Evolutionary conservation across 2,797 vertebrate species (phyloP).

Genomic region (Pangasius djambal): DNA sequence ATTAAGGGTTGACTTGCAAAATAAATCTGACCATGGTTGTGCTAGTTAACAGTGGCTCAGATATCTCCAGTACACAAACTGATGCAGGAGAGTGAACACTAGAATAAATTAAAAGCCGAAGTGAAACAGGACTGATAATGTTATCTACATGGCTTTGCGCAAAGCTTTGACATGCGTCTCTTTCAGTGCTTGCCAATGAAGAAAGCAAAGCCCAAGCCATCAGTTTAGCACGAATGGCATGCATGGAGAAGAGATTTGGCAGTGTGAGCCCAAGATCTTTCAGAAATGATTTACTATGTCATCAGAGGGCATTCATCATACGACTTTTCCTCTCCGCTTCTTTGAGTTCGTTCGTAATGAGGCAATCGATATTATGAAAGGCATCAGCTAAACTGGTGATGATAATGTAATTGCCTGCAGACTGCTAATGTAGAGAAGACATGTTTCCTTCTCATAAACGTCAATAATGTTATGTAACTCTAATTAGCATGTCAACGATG

Average conservation of each 20-base stretch:
- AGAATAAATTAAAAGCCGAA: background rate
- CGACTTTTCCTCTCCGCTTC: conserved; percentile 57
- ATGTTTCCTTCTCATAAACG: conserved; percentile 32
- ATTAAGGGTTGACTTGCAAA: background rate
- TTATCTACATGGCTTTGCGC: background rate
- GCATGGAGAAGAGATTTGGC: conserved; percentile 58
- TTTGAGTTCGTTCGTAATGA: conserved; percentile 50
- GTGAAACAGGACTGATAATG: background rate
- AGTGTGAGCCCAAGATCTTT: conserved; percentile 45
- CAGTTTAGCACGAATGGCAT: conserved; percentile 66
- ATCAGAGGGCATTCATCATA: conserved; percentile 52
- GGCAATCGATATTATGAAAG: conserved; percentile 62
- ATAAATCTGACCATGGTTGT: background rate
- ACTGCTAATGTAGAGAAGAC: conserved; percentile 26
- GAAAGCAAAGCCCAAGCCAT: conserved; percentile 57
- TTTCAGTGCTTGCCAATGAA: conserved; percentile 44
- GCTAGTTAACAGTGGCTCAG: background rate
- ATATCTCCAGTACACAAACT: conserved; percentile 13
- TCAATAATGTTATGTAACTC: conserved; percentile 31
- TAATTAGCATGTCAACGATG: conserved; percentile 31
- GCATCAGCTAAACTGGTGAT: conserved; percentile 29
- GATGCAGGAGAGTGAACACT: background rate
- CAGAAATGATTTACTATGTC: conserved; percentile 59
- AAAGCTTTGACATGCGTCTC: conserved; percentile 37
- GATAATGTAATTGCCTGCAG: conserved; percentile 32